These are phyloP conservation scores for Prionailurus viverrinus DNA, from an alignment of 2,113 vertebrate species.

Conservation along the genomic window DNA sequence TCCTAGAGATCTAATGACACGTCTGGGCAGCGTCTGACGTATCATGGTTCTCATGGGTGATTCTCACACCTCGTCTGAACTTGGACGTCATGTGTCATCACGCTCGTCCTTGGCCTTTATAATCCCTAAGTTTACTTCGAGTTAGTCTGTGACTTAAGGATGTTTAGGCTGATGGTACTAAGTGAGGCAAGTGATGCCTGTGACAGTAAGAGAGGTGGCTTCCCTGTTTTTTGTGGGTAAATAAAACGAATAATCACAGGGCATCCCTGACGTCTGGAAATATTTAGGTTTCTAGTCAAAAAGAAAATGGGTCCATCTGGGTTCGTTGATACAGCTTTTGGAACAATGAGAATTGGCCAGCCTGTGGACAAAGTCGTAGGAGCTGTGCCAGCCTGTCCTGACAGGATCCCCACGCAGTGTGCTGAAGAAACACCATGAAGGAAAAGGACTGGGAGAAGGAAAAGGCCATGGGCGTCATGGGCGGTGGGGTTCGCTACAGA, in stretches of 20 bases:
- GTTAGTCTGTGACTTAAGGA: neutral
- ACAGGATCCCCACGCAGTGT: neutral
- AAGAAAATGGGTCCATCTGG: neutral
- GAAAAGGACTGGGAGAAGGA: rapidly evolving
- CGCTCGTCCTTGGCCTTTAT: neutral
- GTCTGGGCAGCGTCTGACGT: neutral
- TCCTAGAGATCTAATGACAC: neutral
- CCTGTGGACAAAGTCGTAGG: neutral
- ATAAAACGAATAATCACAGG: neutral
- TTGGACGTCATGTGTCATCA: too few relatives aligned
- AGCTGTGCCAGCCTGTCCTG: rapidly evolving
- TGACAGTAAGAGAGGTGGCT: neutral
- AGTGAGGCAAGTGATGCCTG: neutral
- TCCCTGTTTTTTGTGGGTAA: neutral
- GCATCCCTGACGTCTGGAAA: neutral
- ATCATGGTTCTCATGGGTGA: neutral
- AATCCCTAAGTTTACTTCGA: neutral
- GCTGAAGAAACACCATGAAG: neutral
- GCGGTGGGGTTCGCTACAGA: rapidly evolving
- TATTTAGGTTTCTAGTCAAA: neutral
- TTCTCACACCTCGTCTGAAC: neutral
- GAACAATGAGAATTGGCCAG: neutral
- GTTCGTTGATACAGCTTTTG: neutral
- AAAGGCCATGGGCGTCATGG: neutral
- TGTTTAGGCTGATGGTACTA: neutral